Evolutionary conservation across 1,140 invertebrate genomes (phyloP), one percentile per base, ranked within the genome.

Genomic region (Dinoponera quadriceps): DNA sequence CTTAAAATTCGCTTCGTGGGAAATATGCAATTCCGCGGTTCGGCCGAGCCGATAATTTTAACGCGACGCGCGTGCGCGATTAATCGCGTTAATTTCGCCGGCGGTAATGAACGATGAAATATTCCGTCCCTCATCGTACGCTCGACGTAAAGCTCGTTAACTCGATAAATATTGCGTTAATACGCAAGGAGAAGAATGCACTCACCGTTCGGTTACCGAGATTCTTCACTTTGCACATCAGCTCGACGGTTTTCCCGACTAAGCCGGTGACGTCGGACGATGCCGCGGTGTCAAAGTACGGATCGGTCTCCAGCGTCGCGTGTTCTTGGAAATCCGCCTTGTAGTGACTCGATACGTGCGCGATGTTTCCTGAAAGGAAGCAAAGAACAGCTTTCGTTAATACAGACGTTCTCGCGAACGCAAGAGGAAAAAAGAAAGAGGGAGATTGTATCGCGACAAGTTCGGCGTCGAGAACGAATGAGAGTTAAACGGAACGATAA

Each of bases 171-270:
- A 66, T 0, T 49, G 20, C 7, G 33, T 20, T 25, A 14, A 55
- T 1, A 20, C 18, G 1, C 0, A 9, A 20, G 20, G 16, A 25
- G 49, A 29, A 27, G n/a, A 9, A 29, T 14, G 18, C 38, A 91
- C 94, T 94, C 91, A 96, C 95, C 85, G 96, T 96, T 91, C 95
- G 92, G 91, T 96, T 96, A 49, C 95, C 96, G 1, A 96, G 92
- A 88, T 96, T 95, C 84, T 95, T 95, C 49, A 96, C 95, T 88
- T 93, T 91, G 84, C 96, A 96, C 82, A 95, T 92, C 44, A 96
- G 93, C 85, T 95, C 94, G 29, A 95, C 95, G 1, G 95, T 95
- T 86, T 95, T 95, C 2, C 95, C 96, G 2, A 96, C 95, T 3
- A 96, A 94, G 0, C 95, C 95, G 2, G 96, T 96, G 16, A 96